A percentile compares a stretch with the other conserved stretches of the same genome.
These are phyloP conservation scores for Ctenomys sociabilis DNA, from an alignment of 2,113 vertebrate species.

Conservation along the genomic window DNA sequence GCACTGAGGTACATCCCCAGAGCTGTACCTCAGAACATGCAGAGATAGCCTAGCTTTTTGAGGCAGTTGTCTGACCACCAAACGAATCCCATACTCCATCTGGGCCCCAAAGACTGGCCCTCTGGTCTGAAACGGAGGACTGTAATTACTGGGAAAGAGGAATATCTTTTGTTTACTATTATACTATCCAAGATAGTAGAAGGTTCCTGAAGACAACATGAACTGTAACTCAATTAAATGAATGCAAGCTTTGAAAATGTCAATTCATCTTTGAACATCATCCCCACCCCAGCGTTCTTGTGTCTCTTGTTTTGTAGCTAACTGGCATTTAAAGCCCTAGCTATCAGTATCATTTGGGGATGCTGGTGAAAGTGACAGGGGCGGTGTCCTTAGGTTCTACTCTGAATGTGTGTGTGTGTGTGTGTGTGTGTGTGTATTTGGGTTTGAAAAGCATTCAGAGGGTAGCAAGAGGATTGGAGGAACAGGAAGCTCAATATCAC, in stretches of 20 bases:
- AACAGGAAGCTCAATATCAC: neutral
- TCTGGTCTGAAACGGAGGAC: conserved; percentile 45
- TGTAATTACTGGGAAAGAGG: conserved; percentile 22
- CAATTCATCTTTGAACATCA: neutral
- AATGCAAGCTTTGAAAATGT: conserved; percentile 17
- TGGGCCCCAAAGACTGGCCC: conserved; percentile 42
- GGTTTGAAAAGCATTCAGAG: neutral
- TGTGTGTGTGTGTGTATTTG: too few relatives aligned
- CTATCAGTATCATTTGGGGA: neutral
- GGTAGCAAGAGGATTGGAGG: neutral
- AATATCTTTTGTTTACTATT: conserved; percentile 50
- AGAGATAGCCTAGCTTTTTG: conserved; percentile 55
- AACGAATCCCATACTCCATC: conserved; percentile 1
- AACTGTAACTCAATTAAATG: neutral
- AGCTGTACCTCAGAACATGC: too few relatives aligned
- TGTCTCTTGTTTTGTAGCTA: conserved; percentile 21
- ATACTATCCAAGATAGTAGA: conserved; percentile 29
- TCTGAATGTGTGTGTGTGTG: neutral
- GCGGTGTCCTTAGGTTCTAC: conserved; percentile 57
- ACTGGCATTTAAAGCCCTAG: conserved; percentile 58
- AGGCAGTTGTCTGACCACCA: conserved; percentile 47
- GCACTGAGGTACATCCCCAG: too few relatives aligned
- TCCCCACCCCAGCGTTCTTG: neutral
- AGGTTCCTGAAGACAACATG: conserved; percentile 37
- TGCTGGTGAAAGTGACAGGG: conserved; percentile 8